Evolutionary conservation across 2,113 vertebrate species (phyloP).

Genomic region (Sinocyclocheilus maitianheensis): DNA sequence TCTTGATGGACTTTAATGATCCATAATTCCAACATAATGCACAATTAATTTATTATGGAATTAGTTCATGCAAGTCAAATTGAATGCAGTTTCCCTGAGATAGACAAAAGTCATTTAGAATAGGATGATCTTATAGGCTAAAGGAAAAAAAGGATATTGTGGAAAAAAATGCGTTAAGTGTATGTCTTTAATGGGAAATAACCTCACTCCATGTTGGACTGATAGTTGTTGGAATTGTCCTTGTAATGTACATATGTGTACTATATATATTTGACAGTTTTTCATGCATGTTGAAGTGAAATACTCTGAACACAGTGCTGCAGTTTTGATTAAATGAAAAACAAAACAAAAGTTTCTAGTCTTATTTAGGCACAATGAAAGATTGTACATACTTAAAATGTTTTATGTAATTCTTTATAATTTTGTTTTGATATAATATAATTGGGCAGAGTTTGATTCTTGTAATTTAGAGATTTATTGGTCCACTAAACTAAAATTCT

Average conservation of each 20-base stretch:
- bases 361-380: not conserved
- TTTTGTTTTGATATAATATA: too few relatives aligned
- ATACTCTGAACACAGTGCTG: constrained; percentile 79
- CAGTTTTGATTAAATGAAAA: constrained; percentile 80
- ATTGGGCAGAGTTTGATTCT: too few relatives aligned
- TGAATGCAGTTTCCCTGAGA: constrained; percentile 24
- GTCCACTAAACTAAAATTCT: too few relatives aligned
- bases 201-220: constrained; percentile 77
- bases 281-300: constrained; percentile 82
- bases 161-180: constrained; percentile 47
- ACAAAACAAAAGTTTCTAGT: constrained; percentile 50
- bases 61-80: constrained; percentile 62
- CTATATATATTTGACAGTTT: constrained; percentile 81
- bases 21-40: constrained; percentile 45
- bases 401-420: too few relatives aligned
- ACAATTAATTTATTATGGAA: constrained; percentile 67
- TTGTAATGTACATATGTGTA: constrained; percentile 81
- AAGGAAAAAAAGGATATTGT: constrained; percentile 13
- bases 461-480: too few relatives aligned
- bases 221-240: constrained; percentile 66
- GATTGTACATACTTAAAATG: too few relatives aligned
- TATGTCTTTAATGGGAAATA: constrained; percentile 57
- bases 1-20: not conserved
- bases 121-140: constrained; percentile 15
- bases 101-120: constrained; percentile 10